A percentile compares a stretch with the other conserved stretches of the same genome.
Evolutionary conservation across 2,888 invertebrate genomes (phyloP).

Genomic region (Rambutsinella grinnellia): DNA sequence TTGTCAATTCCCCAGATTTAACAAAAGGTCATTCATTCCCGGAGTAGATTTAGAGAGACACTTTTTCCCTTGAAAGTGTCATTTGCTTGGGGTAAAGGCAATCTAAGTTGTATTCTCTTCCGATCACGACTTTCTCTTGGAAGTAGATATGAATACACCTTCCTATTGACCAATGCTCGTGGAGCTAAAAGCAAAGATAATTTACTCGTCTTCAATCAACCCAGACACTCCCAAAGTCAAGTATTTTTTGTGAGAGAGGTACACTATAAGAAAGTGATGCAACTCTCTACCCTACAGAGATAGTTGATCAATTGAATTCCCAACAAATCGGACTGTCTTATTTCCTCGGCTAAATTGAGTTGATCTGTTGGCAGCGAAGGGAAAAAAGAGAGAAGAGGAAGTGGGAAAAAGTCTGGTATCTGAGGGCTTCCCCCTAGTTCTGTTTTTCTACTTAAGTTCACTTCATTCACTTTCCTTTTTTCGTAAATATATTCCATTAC

Average conservation of each 20-base stretch:
- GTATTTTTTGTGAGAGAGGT: neutral
- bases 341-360: constrained; percentile 36
- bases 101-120: too few species aligned
- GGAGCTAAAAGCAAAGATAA: too few species aligned
- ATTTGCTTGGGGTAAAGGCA: too few species aligned
- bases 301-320: constrained; percentile 28
- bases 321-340: constrained; percentile 42
- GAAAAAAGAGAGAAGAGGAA: constrained; percentile 8
- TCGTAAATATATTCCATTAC: neutral
- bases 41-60: too few species aligned
- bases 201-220: neutral
- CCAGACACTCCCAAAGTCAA: neutral
- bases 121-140: too few species aligned
- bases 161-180: too few species aligned
- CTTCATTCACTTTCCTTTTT: too few species aligned
- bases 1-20: constrained; percentile 36
- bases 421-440: neutral
- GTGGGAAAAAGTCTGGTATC: neutral
- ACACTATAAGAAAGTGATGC: neutral
- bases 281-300: neutral
- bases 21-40: constrained; percentile 54
- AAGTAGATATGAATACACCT: too few species aligned
- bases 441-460: neutral
- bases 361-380: constrained; percentile 15
- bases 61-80: too few species aligned